phyloP scores from a whole-genome alignment of 2,797 vertebrate species.

The Percopsis omiscomaycus region DNA sequence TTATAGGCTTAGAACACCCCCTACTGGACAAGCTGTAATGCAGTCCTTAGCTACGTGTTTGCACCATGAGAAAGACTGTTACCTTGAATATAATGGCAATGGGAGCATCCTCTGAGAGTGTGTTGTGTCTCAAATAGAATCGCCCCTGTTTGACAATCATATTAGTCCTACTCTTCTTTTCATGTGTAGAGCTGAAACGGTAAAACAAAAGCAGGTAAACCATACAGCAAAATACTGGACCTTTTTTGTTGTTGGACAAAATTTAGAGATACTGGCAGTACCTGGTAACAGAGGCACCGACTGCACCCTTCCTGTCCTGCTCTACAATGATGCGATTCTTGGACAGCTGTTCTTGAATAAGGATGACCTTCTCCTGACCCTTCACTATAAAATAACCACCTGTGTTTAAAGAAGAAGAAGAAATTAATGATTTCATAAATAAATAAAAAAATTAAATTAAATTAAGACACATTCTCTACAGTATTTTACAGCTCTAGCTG shows the following conservation, averaged over 20 bases:
- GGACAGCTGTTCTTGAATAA: constrained; percentile 97
- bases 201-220: constrained; percentile 20
- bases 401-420: constrained; percentile 48
- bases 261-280: constrained; percentile 41
- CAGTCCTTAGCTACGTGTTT: background rate
- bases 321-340: constrained; percentile 99
- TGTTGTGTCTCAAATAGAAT: constrained; percentile 96
- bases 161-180: constrained; percentile 99
- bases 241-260: background rate
- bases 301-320: constrained; percentile 92
- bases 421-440: background rate
- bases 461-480: background rate
- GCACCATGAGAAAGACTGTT: background rate
- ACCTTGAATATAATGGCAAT: constrained; percentile 99
- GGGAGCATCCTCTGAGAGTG: constrained; percentile 95
- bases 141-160: constrained; percentile 94
- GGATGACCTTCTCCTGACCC: constrained; percentile 97
- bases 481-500: background rate
- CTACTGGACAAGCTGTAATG: constrained; percentile 49
- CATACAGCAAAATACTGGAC: background rate
- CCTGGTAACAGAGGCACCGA: constrained; percentile 98
- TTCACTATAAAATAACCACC: constrained; percentile 98
- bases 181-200: constrained; percentile 90
- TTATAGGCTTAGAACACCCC: constrained; percentile 47
- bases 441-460: background rate